Conservation (phyloP, 2,797 vertebrate species). For the Amphiprion clarkii region DNA sequence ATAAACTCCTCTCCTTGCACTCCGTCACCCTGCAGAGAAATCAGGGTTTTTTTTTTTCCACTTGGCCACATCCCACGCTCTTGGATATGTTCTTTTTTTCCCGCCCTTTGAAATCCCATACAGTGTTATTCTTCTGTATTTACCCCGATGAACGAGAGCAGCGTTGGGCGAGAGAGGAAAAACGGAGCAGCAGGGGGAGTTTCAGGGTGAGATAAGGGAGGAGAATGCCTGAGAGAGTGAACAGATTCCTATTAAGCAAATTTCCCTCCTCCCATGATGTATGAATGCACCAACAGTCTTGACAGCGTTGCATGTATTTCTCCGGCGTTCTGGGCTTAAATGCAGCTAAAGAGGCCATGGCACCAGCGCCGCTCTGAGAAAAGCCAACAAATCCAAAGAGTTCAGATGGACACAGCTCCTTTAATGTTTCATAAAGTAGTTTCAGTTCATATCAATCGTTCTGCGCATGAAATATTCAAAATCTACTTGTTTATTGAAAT, state of each 20-base stretch:
- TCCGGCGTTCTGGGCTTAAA: slow-evolving; percentile 45
- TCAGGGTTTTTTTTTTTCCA: slow-evolving; percentile 25
- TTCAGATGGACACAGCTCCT: slow-evolving; percentile 61
- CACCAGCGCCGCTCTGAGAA: slow-evolving; percentile 14
- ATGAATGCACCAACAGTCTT: slow-evolving; percentile 42
- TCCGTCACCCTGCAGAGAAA: slow-evolving; percentile 58
- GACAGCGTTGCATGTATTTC: slow-evolving; percentile 47
- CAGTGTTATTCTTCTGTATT: slow-evolving; percentile 37
- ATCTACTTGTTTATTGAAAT: slow-evolving; percentile 81
- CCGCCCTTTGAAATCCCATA: slow-evolving; percentile 60
- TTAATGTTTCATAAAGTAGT: slow-evolving; percentile 77
- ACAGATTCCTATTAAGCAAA: slow-evolving; percentile 56
- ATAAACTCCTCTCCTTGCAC: slow-evolving; percentile 47
- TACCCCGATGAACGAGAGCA: slow-evolving; percentile 27
- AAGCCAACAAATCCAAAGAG: slow-evolving; percentile 42
- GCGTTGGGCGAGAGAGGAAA: slow-evolving; percentile 13
- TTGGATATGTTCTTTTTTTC: slow-evolving; percentile 4
- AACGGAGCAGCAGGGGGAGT: slow-evolving; percentile 37
- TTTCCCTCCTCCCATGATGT: slow-evolving; percentile 52
- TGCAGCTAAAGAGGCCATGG: slow-evolving; percentile 52
- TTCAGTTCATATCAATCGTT: slow-evolving; percentile 78
- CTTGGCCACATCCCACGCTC: slow-evolving; percentile 59
- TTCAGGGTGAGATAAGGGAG: slow-evolving; percentile 42
- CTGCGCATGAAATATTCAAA: slow-evolving; percentile 75
- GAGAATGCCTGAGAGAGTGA: slow-evolving; percentile 39